These are phyloP conservation scores for Corythaixoides concolor DNA, from an alignment of 2,113 vertebrate genomes.

Conservation along the genomic window DNA sequence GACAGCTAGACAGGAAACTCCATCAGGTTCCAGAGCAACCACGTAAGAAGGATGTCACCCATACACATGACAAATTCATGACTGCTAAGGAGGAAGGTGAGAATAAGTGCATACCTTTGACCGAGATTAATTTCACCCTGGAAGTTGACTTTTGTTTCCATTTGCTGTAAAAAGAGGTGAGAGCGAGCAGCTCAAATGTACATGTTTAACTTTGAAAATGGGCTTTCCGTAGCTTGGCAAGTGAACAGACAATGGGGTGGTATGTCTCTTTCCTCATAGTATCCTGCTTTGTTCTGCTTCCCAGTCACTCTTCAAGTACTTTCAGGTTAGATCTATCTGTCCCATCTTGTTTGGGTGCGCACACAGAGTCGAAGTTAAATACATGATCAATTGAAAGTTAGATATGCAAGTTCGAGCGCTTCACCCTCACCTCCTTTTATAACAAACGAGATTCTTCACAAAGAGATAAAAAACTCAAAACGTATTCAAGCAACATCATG, in stretches of 20 bases:
- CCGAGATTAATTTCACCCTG: background rate
- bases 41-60: background rate
- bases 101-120: background rate
- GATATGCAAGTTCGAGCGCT: background rate
- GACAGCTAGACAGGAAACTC: background rate
- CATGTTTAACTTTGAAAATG: background rate
- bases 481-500: background rate
- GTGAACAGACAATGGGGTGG: background rate
- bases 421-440: background rate
- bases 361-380: background rate
- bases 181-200: background rate
- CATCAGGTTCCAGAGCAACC: background rate
- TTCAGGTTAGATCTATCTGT: background rate
- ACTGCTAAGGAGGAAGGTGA: background rate
- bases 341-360: background rate
- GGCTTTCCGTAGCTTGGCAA: background rate
- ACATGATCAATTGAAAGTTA: background rate
- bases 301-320: background rate
- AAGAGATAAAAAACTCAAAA: background rate
- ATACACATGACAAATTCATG: background rate
- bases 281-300: conserved; percentile 20
- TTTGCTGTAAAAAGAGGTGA: background rate
- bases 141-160: background rate
- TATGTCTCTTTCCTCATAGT: background rate
- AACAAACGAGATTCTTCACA: background rate